Base-by-base conservation (phyloP, 2,888 invertebrate genomes). In the Caenorhabditis drosophilae region DNA sequence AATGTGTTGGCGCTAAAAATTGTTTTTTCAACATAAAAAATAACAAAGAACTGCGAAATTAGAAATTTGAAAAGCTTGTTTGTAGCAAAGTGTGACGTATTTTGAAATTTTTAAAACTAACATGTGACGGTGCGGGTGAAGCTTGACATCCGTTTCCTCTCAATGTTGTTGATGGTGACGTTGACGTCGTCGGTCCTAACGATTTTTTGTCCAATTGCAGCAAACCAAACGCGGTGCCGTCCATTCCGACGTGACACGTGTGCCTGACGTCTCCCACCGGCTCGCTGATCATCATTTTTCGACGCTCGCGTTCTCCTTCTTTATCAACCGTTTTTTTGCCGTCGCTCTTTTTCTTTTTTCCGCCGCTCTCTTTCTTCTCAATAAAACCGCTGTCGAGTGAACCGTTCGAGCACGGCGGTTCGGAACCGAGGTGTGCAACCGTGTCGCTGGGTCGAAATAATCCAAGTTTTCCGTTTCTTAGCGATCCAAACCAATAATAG, bases 251-350 rank as follows among this genome's bases (percentile, higher is more conserved):
- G 84, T 98, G 98, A 9, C 90, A 90, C 0, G 94, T 97, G 84
- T 98, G 98, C 81, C 94, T 92, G 20, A 97, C 89, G 84, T 97
- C 96, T 36, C 93, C 94, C 84, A 96, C 94, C 0, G 98, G 97
- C 62, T 91, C 90, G 46, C 95, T 94, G 81, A 97, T 98, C 94
- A 95, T 35, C 49, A 75, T 45, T 58, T 81, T 82, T 58, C 67
- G 73, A 46, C 59, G 64, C 41, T 79, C 79, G 15, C 71, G 25
- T 27, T 66, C 69, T 9, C 57, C 56, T 16, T 66, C 73, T 18
- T 71, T 71, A 23, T 56, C 56, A 27, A 49, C 57, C 54, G 60
- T 72, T 46, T 58, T 67, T 27, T 64, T 74, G 54, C 61, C 55
- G 15, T 68, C 69, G 44, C 53, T 61, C 34, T 67, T 59, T 44